phyloP scores from a whole-genome alignment of 1,140 invertebrate species.

The Heliconius congener region DNA sequence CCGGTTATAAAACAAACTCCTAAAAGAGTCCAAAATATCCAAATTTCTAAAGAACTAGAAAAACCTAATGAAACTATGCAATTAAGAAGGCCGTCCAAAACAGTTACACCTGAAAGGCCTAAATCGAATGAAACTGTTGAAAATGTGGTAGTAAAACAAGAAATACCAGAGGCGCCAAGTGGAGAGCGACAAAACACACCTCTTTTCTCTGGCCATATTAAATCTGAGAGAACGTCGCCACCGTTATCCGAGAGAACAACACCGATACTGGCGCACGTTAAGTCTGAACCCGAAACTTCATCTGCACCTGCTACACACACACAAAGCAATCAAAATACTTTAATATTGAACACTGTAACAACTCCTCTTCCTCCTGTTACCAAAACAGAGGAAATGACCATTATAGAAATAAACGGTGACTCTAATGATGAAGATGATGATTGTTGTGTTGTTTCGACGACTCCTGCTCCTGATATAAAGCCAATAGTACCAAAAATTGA shows the following conservation, averaged over 20 bases:
- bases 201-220: conserved; percentile 63
- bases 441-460: conserved; percentile 74
- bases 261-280: conserved; percentile 62
- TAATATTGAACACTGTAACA: conserved; percentile 15
- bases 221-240: conserved; percentile 65
- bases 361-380: conserved; percentile 57
- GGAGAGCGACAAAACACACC: conserved; percentile 46
- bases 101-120: conserved; percentile 45
- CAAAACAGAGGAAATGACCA: conserved; percentile 65
- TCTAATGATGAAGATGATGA: conserved; percentile 77
- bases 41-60: conserved; percentile 42
- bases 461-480: conserved; percentile 69
- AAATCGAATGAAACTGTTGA: conserved; percentile 49
- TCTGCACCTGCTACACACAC: conserved; percentile 34
- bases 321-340: conserved; percentile 37
- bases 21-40: conserved; percentile 57
- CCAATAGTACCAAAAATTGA: conserved; percentile 54
- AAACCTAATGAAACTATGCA: conserved; percentile 27
- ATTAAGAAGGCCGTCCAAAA: conserved; percentile 36
- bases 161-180: conserved; percentile 47
- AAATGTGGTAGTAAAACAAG: conserved; percentile 69
- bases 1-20: conserved; percentile 71
- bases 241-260: conserved; percentile 49
- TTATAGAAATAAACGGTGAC: conserved; percentile 77
- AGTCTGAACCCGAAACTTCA: conserved; percentile 56